phyloP scores from a whole-genome alignment of 2,888 invertebrate species.

The Adelognathus sp. region DNA sequence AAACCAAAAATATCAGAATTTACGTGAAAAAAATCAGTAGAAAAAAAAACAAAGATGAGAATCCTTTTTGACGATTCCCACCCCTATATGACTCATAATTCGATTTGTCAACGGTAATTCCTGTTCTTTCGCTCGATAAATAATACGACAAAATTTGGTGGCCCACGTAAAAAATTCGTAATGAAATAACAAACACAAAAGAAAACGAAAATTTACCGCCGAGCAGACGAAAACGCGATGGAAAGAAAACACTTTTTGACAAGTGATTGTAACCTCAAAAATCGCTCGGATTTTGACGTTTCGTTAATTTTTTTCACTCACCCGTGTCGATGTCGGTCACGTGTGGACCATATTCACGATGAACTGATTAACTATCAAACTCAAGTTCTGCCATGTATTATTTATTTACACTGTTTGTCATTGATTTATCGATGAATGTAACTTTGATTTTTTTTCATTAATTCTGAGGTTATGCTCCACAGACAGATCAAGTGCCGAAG shows the following conservation, averaged over 20 bases:
- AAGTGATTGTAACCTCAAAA: slow-evolving; percentile 2
- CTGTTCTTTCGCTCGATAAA: neutral
- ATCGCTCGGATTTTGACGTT: neutral
- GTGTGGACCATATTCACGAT: slow-evolving; percentile 8
- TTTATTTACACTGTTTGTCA: neutral
- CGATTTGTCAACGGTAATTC: neutral
- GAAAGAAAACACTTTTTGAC: slow-evolving; percentile 4
- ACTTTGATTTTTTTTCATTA: neutral
- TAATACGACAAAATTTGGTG: neutral
- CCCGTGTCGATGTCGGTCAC: slow-evolving; percentile 15
- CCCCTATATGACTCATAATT: no score
- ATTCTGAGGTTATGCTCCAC: neutral
- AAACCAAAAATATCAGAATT: neutral
- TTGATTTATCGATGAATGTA: neutral
- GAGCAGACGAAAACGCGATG: neutral
- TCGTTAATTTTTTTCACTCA: neutral
- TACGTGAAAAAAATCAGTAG: no score
- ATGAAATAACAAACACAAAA: neutral
- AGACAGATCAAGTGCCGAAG: neutral
- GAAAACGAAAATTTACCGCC: neutral
- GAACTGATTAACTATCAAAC: neutral
- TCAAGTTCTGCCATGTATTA: neutral
- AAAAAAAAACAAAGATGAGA: neutral
- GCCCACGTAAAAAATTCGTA: neutral
- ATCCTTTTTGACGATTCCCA: no score